Conservation (phyloP, 2,113 vertebrate species). For the Podocnemis expansa region DNA sequence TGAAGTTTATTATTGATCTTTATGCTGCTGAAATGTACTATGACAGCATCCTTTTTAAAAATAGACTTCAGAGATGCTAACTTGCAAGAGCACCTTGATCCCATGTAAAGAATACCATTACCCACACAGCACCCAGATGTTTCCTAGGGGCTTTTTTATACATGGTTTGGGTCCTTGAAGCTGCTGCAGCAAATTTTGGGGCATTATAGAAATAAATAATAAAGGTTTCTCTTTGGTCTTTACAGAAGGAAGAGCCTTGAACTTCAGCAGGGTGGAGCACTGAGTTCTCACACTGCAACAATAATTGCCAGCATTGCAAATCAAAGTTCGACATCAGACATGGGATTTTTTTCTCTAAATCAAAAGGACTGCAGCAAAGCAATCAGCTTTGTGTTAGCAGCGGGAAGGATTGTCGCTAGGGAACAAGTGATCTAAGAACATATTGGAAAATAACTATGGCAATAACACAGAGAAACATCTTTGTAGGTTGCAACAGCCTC, state of each 20-base stretch:
- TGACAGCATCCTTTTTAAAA: constrained; percentile 1
- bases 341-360: constrained; percentile 38
- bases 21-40: background rate
- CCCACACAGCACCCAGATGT: background rate
- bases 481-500: background rate
- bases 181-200: background rate
- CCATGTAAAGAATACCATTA: background rate
- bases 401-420: constrained; percentile 26
- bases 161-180: background rate
- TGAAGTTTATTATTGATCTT: constrained; percentile 12
- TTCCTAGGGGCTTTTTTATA: background rate
- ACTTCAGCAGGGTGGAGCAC: constrained; percentile 19
- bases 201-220: constrained; percentile 16
- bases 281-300: constrained; percentile 20
- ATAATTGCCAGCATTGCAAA: constrained; percentile 53
- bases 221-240: constrained; percentile 12
- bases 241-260: background rate
- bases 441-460: constrained; percentile 35
- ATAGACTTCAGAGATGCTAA: background rate
- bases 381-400: background rate
- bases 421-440: constrained; percentile 40
- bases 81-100: background rate
- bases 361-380: constrained; percentile 40
- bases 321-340: constrained; percentile 54
- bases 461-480: background rate